Base-by-base conservation (phyloP, 2,888 invertebrate genomes). In the Sminthurinus aureus region DNA sequence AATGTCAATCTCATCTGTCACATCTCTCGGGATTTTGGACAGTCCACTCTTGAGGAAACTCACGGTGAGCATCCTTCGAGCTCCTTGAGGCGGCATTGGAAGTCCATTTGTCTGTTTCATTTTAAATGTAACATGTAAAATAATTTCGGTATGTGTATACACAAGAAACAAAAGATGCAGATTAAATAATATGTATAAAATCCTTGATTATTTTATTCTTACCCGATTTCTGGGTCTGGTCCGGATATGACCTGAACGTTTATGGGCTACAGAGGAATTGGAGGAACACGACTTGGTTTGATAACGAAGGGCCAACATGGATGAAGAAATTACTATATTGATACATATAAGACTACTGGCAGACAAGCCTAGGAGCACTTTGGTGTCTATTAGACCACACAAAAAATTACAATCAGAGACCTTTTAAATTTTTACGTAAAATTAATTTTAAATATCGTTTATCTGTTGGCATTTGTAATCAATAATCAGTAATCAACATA, bases 261-360 rank as follows among this genome's bases (percentile, higher is more conserved):
- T 82, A 24, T 81, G 83, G 26, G 83, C 79, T 38, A 38, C 38
- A 38, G 38, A 38, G 38, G 38, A 38, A 8, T 83, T 74, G 52
- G 73, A 26, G 64, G 81, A 81, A 52, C 85, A 85, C 13, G 84
- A 66, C 74, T 84, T 82, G 58, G 85, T 84, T 83, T 87, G 87
- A 74, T 88, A 88, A 24, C 88, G 86, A n/a, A 86, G 74, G 22
- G 86, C 85, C 50, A 88, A 69, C 87, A 87, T 88, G 13, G 87
- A 84, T 26, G 87, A 86, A 82, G 86, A 85, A 26, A 88, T 85
- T 11, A 87, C 84, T 12, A 88, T 87, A 83, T 88, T 86, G 79
- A 87, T 87, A 78, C 85, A 87, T 85, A 88, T 86, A 26, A 87
- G 83, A 81, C 87, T 84, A 80, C 86, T 84, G 18, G 87, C 84